Evolutionary conservation across 2,888 invertebrate species (phyloP).

Genomic region (Ichneumoninae sp.): DNA sequence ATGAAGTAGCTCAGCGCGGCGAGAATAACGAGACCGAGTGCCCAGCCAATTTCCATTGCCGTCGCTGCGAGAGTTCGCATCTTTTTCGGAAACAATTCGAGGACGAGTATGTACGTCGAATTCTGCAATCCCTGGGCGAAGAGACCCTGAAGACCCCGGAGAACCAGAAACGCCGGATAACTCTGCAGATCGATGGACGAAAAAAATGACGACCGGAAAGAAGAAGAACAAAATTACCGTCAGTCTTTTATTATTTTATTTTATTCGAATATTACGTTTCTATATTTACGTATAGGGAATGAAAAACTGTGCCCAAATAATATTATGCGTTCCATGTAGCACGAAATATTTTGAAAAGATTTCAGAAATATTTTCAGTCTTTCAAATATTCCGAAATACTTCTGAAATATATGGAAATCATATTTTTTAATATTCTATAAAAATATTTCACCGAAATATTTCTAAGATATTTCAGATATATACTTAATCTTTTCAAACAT

Average conservation of each 20-base stretch:
- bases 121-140: conserved; percentile 85
- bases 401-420: no score
- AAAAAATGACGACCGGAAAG: conserved; percentile 72
- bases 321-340: no score
- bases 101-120: conserved; percentile 84
- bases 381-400: no score
- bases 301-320: no score
- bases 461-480: no score
- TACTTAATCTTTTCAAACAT: no score
- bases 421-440: no score
- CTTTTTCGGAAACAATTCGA: conserved; percentile 85
- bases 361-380: no score
- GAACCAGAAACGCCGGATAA: conserved; percentile 81
- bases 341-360: no score
- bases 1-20: conserved; percentile 84
- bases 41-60: conserved; percentile 85
- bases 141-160: conserved; percentile 84
- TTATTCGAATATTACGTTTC: no score
- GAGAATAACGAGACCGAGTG: conserved; percentile 84
- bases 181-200: conserved; percentile 73
- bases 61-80: conserved; percentile 85
- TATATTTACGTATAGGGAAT: no score
- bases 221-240: conserved; percentile 13
- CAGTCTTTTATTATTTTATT: neutral
- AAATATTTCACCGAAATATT: no score